A percentile compares a stretch with the other conserved stretches of the same genome.
Conservation (phyloP, 2,113 vertebrate species). For the Myrmecobius fasciatus region DNA sequence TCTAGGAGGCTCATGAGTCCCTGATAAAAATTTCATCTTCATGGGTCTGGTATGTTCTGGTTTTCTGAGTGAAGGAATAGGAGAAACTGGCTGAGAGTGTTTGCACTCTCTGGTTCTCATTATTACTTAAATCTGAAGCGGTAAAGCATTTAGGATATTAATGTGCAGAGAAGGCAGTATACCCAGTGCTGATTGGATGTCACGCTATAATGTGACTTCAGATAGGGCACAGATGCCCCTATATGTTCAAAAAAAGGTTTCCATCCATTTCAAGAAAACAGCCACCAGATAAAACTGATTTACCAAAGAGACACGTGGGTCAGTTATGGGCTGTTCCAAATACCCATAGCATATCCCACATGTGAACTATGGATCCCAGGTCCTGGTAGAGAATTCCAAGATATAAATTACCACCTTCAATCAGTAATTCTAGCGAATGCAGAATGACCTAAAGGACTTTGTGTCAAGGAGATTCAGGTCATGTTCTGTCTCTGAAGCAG, state of each 20-base stretch:
- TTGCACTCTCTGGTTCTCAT: neutral
- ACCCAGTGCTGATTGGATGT: neutral
- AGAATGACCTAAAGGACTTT: neutral
- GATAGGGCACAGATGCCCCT: neutral
- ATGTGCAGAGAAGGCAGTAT: neutral
- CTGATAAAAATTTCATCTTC: neutral
- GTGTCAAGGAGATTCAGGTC: neutral
- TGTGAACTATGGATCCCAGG: neutral
- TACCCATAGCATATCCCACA: neutral
- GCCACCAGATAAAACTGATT: neutral
- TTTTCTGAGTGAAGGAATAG: neutral
- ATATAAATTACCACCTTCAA: neutral
- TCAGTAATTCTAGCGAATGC: neutral
- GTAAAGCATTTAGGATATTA: neutral
- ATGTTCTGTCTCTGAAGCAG: neutral
- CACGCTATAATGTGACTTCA: neutral
- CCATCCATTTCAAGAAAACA: neutral
- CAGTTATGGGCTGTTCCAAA: neutral
- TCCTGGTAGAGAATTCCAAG: neutral
- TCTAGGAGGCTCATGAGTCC: neutral
- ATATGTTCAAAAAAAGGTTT: neutral
- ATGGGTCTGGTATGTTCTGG: neutral
- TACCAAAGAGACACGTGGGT: neutral
- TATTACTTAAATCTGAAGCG: neutral
- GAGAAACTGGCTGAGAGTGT: rapidly evolving